Conservation (phyloP, 64 coral and sea anemone genomes). For the Montipora cactus region DNA sequence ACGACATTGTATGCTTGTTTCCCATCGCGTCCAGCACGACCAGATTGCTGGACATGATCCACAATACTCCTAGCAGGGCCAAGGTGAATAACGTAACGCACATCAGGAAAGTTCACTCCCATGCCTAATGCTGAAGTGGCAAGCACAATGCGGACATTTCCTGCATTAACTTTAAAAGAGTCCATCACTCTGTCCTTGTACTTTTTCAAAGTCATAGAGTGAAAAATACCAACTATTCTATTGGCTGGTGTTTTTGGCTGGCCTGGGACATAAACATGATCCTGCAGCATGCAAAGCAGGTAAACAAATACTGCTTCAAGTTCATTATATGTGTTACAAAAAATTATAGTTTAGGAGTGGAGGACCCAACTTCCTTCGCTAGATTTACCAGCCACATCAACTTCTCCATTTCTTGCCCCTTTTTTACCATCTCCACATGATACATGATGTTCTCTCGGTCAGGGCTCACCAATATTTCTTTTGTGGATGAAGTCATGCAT, state of each 20-base stretch:
- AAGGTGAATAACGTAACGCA: slow-evolving; percentile 34
- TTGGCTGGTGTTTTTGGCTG: slow-evolving; percentile 33
- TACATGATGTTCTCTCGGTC: slow-evolving; percentile 23
- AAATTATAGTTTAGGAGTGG: slow-evolving; percentile 17
- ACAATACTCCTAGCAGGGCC: slow-evolving; percentile 46
- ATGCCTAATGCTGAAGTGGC: slow-evolving; percentile 48
- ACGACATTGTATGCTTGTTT: slow-evolving; percentile 16
- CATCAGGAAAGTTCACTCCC: slow-evolving; percentile 42
- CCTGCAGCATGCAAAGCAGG: background rate
- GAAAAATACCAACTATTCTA: slow-evolving; percentile 19
- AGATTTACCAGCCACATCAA: slow-evolving; percentile 13
- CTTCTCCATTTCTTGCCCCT: slow-evolving; percentile 15
- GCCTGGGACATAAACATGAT: background rate
- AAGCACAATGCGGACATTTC: slow-evolving; percentile 46
- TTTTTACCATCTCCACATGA: background rate
- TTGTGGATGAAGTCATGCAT: slow-evolving; percentile 19
- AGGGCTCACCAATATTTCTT: slow-evolving; percentile 17
- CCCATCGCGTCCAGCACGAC: slow-evolving; percentile 21
- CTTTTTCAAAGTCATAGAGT: slow-evolving; percentile 40
- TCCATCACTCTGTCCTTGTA: slow-evolving; percentile 46
- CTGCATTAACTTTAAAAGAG: slow-evolving; percentile 17
- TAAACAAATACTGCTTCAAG: slow-evolving; percentile 20
- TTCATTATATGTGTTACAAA: slow-evolving; percentile 43
- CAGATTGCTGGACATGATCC: slow-evolving; percentile 45
- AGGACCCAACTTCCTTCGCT: background rate